These are phyloP conservation scores for Malachius bipustulatus DNA, from an alignment of 2,888 invertebrate genomes.

Conservation along the genomic window DNA sequence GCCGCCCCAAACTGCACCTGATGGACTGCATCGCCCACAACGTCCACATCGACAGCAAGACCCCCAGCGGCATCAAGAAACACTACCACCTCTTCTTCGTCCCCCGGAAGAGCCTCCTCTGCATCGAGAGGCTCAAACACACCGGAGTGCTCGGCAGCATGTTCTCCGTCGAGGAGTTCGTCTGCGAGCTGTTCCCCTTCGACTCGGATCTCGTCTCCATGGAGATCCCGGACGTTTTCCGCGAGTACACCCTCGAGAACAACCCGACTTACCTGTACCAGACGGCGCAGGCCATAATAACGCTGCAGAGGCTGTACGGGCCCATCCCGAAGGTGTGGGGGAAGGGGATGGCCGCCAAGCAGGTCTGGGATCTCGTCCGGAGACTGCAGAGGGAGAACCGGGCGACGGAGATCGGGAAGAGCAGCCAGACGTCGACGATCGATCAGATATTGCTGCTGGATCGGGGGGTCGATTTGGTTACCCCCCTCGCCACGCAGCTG, in stretches of 20 bases:
- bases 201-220: slow-evolving; percentile 88
- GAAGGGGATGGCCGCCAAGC: slow-evolving; percentile 72
- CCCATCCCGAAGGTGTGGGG: slow-evolving; percentile 82
- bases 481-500: slow-evolving; percentile 85
- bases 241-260: slow-evolving; percentile 77
- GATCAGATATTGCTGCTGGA: slow-evolving; percentile 87
- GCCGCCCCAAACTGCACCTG: slow-evolving; percentile 64
- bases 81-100: slow-evolving; percentile 85
- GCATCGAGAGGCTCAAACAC: slow-evolving; percentile 74
- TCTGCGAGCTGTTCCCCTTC: slow-evolving; percentile 80
- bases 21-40: slow-evolving; percentile 68
- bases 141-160: slow-evolving; percentile 70
- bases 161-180: slow-evolving; percentile 68
- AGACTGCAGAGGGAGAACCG: slow-evolving; percentile 53
- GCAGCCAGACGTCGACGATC: slow-evolving; percentile 41
- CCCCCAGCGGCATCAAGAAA: slow-evolving; percentile 40
- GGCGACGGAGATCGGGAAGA: slow-evolving; percentile 33
- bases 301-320: slow-evolving; percentile 79
- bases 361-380: slow-evolving; percentile 78
- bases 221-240: slow-evolving; percentile 72
- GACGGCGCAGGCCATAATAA: slow-evolving; percentile 75
- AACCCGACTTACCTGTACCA: slow-evolving; percentile 82
- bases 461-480: slow-evolving; percentile 80
- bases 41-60: slow-evolving; percentile 40
- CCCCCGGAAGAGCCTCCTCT: slow-evolving; percentile 74